phyloP scores from a whole-genome alignment of 2,113 vertebrate genomes.

The Sclerurus mexicanus region DNA sequence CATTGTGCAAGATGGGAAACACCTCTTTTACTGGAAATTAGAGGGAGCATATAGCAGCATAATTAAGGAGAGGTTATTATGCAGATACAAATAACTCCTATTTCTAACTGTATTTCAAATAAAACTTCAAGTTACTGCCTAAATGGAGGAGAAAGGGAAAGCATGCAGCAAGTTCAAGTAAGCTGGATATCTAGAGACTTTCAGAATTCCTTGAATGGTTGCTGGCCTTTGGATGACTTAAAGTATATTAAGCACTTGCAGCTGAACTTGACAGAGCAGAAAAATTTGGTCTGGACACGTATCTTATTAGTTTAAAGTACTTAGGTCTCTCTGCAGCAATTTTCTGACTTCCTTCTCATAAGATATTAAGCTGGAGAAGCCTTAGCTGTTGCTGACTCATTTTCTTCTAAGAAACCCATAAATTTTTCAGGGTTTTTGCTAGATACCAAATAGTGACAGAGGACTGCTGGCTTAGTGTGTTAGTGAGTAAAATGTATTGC shows the following conservation, averaged over 20 bases:
- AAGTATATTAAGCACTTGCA: not conserved
- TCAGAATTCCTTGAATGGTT: not conserved
- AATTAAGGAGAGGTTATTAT: not conserved
- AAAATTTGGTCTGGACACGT: not conserved
- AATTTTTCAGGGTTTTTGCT: slow-evolving; percentile 39
- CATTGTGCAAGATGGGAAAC: not conserved
- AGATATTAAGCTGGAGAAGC: not conserved
- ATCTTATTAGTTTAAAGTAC: slow-evolving; percentile 36
- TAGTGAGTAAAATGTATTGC: not conserved
- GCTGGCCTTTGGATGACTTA: not conserved
- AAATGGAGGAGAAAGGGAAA: not conserved
- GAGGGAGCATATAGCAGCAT: not conserved
- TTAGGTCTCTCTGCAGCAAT: slow-evolving; percentile 10
- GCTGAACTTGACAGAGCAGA: slow-evolving; percentile 8
- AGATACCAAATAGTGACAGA: not conserved
- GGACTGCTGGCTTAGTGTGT: not conserved
- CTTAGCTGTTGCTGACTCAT: not conserved
- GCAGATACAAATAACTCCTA: not conserved
- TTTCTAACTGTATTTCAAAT: not conserved
- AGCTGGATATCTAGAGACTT: not conserved
- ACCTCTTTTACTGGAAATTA: not conserved
- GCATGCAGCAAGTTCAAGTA: not conserved
- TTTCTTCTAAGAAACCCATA: slow-evolving; percentile 40
- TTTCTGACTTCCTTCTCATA: slow-evolving; percentile 3
- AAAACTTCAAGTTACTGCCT: not conserved